Percentiles rank a stretch among this genome's conserved stretches.
Evolutionary conservation across 2,888 invertebrate genomes (phyloP).

Genomic region (Andrena hattorfiana): DNA sequence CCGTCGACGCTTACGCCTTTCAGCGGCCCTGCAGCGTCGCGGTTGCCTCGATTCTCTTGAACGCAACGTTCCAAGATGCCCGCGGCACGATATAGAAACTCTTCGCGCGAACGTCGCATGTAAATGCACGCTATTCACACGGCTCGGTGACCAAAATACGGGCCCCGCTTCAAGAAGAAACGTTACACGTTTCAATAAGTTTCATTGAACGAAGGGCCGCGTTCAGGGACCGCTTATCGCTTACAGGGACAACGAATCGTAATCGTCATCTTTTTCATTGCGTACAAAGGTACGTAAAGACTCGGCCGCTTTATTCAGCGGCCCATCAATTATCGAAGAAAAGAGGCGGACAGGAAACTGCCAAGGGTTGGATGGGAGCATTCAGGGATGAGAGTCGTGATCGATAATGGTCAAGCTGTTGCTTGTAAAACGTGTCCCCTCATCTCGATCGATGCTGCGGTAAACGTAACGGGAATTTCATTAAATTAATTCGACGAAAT

Average conservation of each 20-base stretch:
- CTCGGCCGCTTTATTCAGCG: neutral
- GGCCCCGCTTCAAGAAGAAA: neutral
- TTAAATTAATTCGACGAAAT: constrained; percentile 30
- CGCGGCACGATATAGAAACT: neutral
- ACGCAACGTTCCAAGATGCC: neutral
- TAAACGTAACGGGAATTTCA: constrained; percentile 44
- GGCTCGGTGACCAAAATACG: neutral
- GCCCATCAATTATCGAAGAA: constrained; percentile 2
- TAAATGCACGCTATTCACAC: constrained; percentile 22
- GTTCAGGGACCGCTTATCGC: constrained; percentile 2
- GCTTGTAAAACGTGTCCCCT: constrained; percentile 44
- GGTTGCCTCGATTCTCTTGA: constrained; percentile 16
- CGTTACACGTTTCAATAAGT: constrained; percentile 10
- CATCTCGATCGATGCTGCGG: constrained; percentile 57
- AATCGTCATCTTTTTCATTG: constrained; percentile 54
- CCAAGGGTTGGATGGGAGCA: constrained; percentile 13
- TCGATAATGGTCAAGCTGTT: constrained; percentile 55
- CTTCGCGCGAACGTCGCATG: constrained; percentile 1
- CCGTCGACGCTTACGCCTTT: neutral
- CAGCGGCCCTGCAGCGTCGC: neutral
- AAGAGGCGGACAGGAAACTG: constrained; percentile 17
- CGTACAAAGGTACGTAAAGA: neutral
- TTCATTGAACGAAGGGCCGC: constrained; percentile 12
- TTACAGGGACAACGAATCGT: constrained; percentile 45
- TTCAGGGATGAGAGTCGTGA: constrained; percentile 25